Evolutionary conservation across 2,113 vertebrate genomes (phyloP).

Genomic region (Larimichthys crocea): DNA sequence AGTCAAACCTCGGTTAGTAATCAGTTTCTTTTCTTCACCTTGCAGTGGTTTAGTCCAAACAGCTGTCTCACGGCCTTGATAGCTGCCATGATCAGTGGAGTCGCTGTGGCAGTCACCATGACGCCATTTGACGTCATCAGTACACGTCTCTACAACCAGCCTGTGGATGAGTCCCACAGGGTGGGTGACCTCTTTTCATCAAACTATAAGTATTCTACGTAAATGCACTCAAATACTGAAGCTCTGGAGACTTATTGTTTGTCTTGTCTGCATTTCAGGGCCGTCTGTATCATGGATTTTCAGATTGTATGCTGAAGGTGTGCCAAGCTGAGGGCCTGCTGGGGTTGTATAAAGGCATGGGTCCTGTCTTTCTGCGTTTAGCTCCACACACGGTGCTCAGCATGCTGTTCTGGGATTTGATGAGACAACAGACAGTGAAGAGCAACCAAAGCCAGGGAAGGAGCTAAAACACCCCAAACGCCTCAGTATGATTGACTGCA

Average conservation of each 20-base stretch:
- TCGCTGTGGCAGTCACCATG: constrained; percentile 91
- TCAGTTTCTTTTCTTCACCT: constrained; percentile 16
- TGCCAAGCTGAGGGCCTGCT: constrained; percentile 86
- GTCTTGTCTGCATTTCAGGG: constrained; percentile 82
- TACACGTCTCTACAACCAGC: constrained; percentile 97
- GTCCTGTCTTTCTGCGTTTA: constrained; percentile 91
- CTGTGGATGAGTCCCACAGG: constrained; percentile 86
- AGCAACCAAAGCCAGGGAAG: constrained; percentile 40
- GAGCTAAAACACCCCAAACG: constrained; percentile 10
- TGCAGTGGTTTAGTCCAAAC: constrained; percentile 88
- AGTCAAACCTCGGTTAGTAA: not conserved
- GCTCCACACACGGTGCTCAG: constrained; percentile 95
- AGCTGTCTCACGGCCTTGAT: constrained; percentile 90
- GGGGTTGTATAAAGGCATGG: constrained; percentile 95
- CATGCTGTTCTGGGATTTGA: constrained; percentile 95
- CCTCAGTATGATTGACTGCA: not conserved
- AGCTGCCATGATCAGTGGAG: constrained; percentile 90
- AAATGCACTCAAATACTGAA: not conserved
- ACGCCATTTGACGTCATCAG: constrained; percentile 95
- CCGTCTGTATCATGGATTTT: constrained; percentile 88
- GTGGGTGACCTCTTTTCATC: constrained; percentile 76
- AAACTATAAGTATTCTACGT: not conserved
- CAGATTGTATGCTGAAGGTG: constrained; percentile 91
- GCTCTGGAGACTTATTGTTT: not conserved
- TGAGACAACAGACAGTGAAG: constrained; percentile 84